Conservation (phyloP, 2,888 invertebrate genomes). For the Craniophora ligustri region DNA sequence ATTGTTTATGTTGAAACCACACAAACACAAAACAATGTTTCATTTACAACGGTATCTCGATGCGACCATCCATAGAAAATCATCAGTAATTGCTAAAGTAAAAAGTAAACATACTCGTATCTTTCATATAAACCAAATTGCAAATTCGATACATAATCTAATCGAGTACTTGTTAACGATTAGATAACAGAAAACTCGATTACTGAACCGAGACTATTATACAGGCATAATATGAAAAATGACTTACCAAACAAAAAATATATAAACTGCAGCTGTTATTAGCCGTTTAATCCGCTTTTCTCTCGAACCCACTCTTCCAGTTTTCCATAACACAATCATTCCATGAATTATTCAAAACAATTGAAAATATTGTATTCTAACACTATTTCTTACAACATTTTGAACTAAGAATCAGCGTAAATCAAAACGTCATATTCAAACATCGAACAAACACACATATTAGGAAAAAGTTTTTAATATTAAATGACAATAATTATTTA, state of each 20-base stretch:
- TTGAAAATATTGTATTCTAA: conserved; percentile 14
- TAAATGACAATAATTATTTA: not conserved
- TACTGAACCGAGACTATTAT: not conserved
- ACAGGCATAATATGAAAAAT: conserved; percentile 16
- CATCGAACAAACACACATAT: conserved; percentile 23
- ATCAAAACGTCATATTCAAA: not conserved
- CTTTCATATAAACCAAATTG: not conserved
- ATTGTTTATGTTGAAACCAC: not conserved
- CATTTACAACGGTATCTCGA: too few relatives aligned
- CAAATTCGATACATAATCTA: conserved; percentile 43
- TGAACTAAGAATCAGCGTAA: not conserved
- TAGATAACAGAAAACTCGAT: conserved; percentile 27
- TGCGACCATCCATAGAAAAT: too few relatives aligned
- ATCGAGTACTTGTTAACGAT: conserved; percentile 8
- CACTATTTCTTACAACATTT: conserved; percentile 16
- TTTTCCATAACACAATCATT: conserved; percentile 45
- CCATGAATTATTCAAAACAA: conserved; percentile 12
- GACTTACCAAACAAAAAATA: conserved; percentile 57
- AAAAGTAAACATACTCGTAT: not conserved
- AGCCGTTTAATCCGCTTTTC: conserved; percentile 46
- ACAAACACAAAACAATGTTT: not conserved
- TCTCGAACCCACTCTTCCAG: conserved; percentile 42
- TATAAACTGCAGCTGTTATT: conserved; percentile 19
- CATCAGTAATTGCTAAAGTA: too few relatives aligned
- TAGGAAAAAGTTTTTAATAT: conserved; percentile 28